These are phyloP conservation scores for Noctua janthina DNA, from an alignment of 2,888 invertebrate species.

Conservation along the genomic window DNA sequence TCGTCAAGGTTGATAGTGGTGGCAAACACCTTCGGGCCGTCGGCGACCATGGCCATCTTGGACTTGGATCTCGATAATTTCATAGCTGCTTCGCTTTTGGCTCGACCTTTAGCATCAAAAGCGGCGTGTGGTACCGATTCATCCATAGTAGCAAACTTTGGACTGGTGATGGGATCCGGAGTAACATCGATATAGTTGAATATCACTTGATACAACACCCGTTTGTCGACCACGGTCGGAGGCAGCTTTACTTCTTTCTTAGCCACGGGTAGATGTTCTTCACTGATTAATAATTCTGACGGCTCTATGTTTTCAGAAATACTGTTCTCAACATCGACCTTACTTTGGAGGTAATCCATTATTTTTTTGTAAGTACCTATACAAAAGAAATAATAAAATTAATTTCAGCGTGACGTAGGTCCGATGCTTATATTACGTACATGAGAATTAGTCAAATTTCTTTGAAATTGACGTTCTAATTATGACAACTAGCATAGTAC, in stretches of 20 bases:
- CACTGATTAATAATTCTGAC: constrained; percentile 24
- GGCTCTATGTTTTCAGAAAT: background rate
- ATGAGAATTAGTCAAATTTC: background rate
- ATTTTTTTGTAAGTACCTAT: background rate
- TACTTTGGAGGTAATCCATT: constrained; percentile 30
- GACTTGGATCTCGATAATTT: constrained; percentile 72
- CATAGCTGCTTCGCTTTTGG: constrained; percentile 74
- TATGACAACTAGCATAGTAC: background rate
- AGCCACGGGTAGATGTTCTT: background rate
- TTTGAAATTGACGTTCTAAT: constrained; percentile 1
- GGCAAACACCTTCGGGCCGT: constrained; percentile 82
- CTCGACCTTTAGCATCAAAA: constrained; percentile 76
- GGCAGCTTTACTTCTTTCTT: constrained; percentile 70
- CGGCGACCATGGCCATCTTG: constrained; percentile 63
- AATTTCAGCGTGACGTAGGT: background rate
- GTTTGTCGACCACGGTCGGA: constrained; percentile 77
- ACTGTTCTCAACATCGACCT: background rate
- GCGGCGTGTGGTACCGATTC: constrained; percentile 82
- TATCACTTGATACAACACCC: constrained; percentile 75
- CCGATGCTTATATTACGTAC: background rate
- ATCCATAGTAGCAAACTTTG: constrained; percentile 78
- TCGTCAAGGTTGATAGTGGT: constrained; percentile 89
- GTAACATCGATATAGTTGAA: constrained; percentile 77
- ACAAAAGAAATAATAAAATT: background rate
- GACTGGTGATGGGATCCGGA: constrained; percentile 80